phyloP scores from a whole-genome alignment of 1,140 invertebrate species.

The Bombus sibiricus region DNA sequence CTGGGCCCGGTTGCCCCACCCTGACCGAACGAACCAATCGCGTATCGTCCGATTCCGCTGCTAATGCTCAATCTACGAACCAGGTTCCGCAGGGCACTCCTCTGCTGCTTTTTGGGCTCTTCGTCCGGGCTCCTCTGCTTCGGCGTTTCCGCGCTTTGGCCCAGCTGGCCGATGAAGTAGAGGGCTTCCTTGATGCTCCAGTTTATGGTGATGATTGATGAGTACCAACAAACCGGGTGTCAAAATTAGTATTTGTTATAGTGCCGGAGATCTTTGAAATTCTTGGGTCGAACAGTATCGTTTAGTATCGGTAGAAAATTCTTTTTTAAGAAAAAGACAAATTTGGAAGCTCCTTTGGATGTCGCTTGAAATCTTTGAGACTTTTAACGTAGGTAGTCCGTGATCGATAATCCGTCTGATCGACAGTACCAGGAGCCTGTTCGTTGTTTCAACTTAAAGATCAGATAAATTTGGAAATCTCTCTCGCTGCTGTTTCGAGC shows the following conservation, averaged over 20 bases:
- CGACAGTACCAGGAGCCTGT: not conserved
- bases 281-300: too few relatives aligned
- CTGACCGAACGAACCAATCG: constrained; percentile 54
- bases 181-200: constrained; percentile 8
- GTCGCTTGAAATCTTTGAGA: not conserved
- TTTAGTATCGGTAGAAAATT: not conserved
- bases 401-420: not conserved
- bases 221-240: not conserved
- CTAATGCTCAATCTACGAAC: constrained; percentile 68
- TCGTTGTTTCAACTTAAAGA: not conserved
- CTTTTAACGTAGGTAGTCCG: not conserved
- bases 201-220: constrained; percentile 8
- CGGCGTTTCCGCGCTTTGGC: constrained; percentile 31
- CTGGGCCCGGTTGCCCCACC: constrained; percentile 45
- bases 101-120: constrained; percentile 8
- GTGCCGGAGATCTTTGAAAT: not conserved
- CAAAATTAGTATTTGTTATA: too few relatives aligned
- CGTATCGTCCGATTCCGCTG: constrained; percentile 49
- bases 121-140: constrained; percentile 6
- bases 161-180: constrained; percentile 1
- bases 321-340: not conserved
- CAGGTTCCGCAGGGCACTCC: constrained; percentile 62
- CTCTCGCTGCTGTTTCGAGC: not conserved
- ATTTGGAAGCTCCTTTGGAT: too few relatives aligned
- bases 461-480: not conserved